Evolutionary conservation across 2,797 vertebrate species (phyloP).

Genomic region (Anguilla marmorata): DNA sequence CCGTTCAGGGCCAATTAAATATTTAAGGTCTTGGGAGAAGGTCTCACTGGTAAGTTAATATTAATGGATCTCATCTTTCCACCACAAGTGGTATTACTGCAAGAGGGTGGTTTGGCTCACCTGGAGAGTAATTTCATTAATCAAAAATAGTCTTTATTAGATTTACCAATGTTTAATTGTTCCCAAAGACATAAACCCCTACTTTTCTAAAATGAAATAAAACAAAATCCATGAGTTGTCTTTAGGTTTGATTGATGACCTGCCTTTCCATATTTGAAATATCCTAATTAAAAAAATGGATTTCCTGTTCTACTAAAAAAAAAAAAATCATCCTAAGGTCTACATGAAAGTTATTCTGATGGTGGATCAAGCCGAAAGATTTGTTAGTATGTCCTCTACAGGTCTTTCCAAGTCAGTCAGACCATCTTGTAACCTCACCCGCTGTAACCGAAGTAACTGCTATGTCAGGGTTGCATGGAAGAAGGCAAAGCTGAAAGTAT

Average conservation of each 20-base stretch:
- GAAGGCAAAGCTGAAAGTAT: constrained; percentile 61
- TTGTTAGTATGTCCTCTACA: not conserved
- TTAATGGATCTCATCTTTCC: constrained; percentile 79
- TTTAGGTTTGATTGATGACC: not conserved
- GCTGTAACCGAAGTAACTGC: constrained; percentile 70
- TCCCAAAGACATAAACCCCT: not conserved
- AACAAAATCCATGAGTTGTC: not conserved
- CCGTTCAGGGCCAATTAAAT: constrained; percentile 78
- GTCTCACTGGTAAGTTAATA: constrained; percentile 78
- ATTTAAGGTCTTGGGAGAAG: constrained; percentile 76
- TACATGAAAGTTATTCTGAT: not conserved
- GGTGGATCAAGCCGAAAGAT: not conserved
- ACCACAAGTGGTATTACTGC: constrained; percentile 55
- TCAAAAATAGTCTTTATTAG: not conserved
- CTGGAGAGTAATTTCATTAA: constrained; percentile 41
- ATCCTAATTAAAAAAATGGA: not conserved
- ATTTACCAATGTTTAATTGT: not conserved
- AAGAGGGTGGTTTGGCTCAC: constrained; percentile 56
- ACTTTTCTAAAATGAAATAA: not conserved
- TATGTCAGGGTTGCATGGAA: constrained; percentile 66
- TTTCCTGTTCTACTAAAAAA: not conserved
- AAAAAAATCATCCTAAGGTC: not conserved
- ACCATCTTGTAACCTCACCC: constrained; percentile 67
- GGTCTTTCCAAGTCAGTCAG: constrained; percentile 51
- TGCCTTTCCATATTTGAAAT: not conserved